Evolutionary conservation across 1,140 invertebrate genomes (phyloP), one percentile per base, ranked within the genome.

Genomic region (Luehdorfia chinensis): DNA sequence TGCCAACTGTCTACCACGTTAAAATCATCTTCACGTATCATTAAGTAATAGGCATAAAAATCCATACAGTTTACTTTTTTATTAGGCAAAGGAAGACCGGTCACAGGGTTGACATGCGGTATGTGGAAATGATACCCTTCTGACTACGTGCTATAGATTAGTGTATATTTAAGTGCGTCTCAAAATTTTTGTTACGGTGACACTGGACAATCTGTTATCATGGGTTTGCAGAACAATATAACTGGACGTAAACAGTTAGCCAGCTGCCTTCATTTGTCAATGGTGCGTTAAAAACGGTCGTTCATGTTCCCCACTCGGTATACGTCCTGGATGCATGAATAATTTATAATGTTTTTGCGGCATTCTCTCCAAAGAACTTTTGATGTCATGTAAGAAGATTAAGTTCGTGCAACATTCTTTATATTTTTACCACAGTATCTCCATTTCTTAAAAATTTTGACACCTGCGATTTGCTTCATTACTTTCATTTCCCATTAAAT

Each of bases 41-140:
- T 70, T 14, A 61, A 55, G 44, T 43, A 48, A 36, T 60, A 63
- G 1, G 56, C 59, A 51, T 66, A 66, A 58, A 54, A 66, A 8
- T 56, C 53, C 30, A 33, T 66, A 44, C 52, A 48, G 5, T 50
- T 56, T 18, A 58, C 50, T 53, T 67, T 67, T 66, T 70, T 67
- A 18, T 65, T 64, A 1, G 49, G 37, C 8, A 65, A 21, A 5
- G 51, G 48, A 0, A 37, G 23, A 0, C 14, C 14, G 1, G 57
- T 60, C 2, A 44, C 30, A n/a, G 54, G 54, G 50, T 47, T 57
- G 2, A 55, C n/a, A 31, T 54, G 52, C 1, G 55, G 57, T 23
- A 67, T 56, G 21, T 60, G 18, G 60, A 64, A 60, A 21, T 50
- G n/a, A 12, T 66, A 66, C 32, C 59, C 59, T 31, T 59, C 55